A percentile compares a stretch with the other conserved stretches of the same genome.
These are phyloP conservation scores for Alosa alosa DNA, from an alignment of 2,113 vertebrate genomes.

Conservation along the genomic window DNA sequence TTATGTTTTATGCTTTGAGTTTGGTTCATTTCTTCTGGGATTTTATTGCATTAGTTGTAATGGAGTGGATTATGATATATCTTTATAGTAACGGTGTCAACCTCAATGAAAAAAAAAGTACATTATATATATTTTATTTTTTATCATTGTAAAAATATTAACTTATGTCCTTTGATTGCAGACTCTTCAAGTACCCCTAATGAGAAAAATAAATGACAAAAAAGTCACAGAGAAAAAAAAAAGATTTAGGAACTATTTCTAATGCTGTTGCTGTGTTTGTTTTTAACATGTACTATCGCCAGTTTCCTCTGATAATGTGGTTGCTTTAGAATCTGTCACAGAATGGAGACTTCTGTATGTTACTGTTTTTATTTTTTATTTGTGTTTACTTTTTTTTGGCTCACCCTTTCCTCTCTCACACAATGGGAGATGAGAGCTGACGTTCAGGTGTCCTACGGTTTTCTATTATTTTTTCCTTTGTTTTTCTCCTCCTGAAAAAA, in stretches of 20 bases:
- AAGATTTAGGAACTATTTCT: slow-evolving; percentile 70
- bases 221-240: slow-evolving; percentile 52
- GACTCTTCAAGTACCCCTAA: slow-evolving; percentile 57
- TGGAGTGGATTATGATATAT: slow-evolving; percentile 74
- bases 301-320: slow-evolving; percentile 56
- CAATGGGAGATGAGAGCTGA: slow-evolving; percentile 58
- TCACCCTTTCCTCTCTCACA: slow-evolving; percentile 45
- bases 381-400: slow-evolving; percentile 48
- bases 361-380: slow-evolving; percentile 32
- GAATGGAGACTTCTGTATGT: slow-evolving; percentile 56
- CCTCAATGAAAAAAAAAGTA: slow-evolving; percentile 60
- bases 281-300: slow-evolving; percentile 62
- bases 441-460: slow-evolving; percentile 58
- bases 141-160: slow-evolving; percentile 79
- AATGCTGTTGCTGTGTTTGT: slow-evolving; percentile 71
- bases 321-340: slow-evolving; percentile 43
- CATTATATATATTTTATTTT: slow-evolving; percentile 72
- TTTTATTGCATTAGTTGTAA: slow-evolving; percentile 74
- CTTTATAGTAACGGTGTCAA: slow-evolving; percentile 78
- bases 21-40: slow-evolving; percentile 58
- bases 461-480: slow-evolving; percentile 5
- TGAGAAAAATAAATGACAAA: slow-evolving; percentile 50
- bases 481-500: slow-evolving; percentile 33
- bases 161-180: slow-evolving; percentile 75
- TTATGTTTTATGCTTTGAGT: slow-evolving; percentile 52